Base-by-base conservation (phyloP, 2,797 vertebrate species). In the Sparus aurata region DNA sequence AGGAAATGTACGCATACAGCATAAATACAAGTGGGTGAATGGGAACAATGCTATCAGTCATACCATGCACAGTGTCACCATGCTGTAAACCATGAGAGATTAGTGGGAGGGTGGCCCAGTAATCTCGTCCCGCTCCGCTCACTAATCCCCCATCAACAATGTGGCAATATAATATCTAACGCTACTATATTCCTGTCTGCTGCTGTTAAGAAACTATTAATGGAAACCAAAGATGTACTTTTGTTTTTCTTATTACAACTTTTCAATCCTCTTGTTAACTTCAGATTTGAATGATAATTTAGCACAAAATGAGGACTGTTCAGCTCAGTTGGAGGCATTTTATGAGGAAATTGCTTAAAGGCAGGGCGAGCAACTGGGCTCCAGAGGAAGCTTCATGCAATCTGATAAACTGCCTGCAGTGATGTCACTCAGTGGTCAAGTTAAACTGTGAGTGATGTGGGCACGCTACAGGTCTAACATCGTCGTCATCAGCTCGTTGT, bases 141-240 rank as follows among this genome's bases (percentile, higher is more conserved):
- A 57, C 49, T 69, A 72, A 85, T 76, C 68, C 64, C 64, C 47
- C 18, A 1, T 68, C 54, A 27, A 79, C 67, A 72, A 49, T 38
- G 46, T 45, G n/a, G 25, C 47, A 60, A 65, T n/a, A 63, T n/a
- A 52, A 71, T 17, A 20, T 71, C 43, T 22, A 53, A 12, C 45
- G 47, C 34, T 17, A 17, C n/a, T 30, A 47, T 6, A 27, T 46
- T 54, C 16, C 52, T n/a, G 23, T 46, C 10, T 7, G 16, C 41
- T 54, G 47, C 46, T 61, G n/a, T 50, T 16, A 22, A 47, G 22
- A 5, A 43, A 20, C 60, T 46, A 50, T 50, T 58, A 2, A 55
- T 22, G 30, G 2, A 61, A 20, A 20, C 17, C 11, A 27, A 49
- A 45, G 0, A 1, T 30, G 57, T 54, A 0, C 4, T 34, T 23